Evolutionary conservation across 2,797 vertebrate genomes (phyloP), one percentile per base, ranked within the genome.

Genomic region (Ctenopoma kingsleyae): DNA sequence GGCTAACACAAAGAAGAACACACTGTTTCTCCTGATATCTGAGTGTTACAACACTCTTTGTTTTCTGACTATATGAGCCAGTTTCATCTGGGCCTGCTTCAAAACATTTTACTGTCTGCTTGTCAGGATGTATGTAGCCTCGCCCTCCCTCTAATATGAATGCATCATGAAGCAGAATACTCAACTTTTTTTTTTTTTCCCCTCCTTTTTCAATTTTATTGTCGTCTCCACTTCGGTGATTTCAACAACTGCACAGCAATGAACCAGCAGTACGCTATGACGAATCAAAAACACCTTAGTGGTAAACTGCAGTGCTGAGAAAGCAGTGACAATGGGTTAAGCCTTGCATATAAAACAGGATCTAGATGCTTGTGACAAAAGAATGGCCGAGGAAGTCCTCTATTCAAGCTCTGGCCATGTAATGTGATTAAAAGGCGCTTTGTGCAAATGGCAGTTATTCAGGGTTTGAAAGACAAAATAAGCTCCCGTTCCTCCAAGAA

Each of bases 71-170:
- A 57, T 63, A 59, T 44, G 53, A 71, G 62, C 38, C 54, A 11
- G 67, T 83, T 85, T 86, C 74, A 78, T 85, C 76, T 27, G 48
- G 35, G 53, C 52, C 50, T 27, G 55, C 77, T 84, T 82, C 81
- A 76, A 81, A 82, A 85, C 79, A 78, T 68, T 67, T 81, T 15
- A 44, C 86, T 67, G 76, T 82, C 76, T 85, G 71, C 66, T 71
- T 82, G 81, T 84, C 79, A 74, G 68, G 65, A 51, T 47, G 68
- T 32, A 25, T 23, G 71, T 8, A 15, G 69, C n/a, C 79, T 67
- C 74, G 40, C 46, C 43, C 68, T 92, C 93, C 83, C 93, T 92
- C 88, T 93, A 93, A 94, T 92, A 84, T 90, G 89, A 95, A 95
- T 82, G 80, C 80, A 79, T 79, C 88, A 82, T 86, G 78, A 93